A percentile compares a stretch with the other conserved stretches of the same genome.
phyloP scores from a whole-genome alignment of 2,113 vertebrate species.

The Donacobius atricapilla region DNA sequence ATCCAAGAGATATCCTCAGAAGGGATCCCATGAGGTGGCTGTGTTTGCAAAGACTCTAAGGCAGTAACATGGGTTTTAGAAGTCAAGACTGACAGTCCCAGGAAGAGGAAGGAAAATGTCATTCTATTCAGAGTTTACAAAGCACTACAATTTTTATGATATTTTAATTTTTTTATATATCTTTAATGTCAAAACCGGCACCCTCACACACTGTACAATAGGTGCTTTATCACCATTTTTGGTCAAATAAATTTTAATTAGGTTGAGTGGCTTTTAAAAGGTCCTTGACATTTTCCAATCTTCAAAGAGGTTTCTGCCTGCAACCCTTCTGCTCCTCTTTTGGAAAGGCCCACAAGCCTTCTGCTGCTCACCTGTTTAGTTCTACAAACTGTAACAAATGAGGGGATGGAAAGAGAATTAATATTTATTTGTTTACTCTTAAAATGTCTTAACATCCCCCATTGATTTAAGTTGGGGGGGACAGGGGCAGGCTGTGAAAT shows the following conservation, averaged over 20 bases:
- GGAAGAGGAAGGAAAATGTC: neutral
- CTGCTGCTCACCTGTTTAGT: neutral
- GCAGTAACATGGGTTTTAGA: neutral
- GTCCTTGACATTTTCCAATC: neutral
- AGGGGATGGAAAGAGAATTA: neutral
- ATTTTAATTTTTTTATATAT: neutral
- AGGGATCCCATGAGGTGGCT: neutral
- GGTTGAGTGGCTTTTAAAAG: neutral
- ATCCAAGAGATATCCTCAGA: neutral
- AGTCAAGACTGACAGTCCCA: neutral
- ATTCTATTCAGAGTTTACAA: neutral
- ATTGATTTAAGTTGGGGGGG: neutral
- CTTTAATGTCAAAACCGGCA: neutral
- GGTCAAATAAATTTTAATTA: neutral
- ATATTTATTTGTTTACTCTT: neutral
- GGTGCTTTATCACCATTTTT: neutral
- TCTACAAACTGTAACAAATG: neutral
- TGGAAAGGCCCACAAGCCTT: neutral
- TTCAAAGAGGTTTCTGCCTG: neutral
- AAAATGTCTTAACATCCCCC: neutral
- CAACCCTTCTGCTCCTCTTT: neutral
- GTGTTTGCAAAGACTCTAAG: neutral
- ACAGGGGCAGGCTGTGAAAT: neutral
- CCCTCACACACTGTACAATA: neutral
- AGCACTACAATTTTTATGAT: neutral